Base-by-base conservation (phyloP, 2,113 vertebrate genomes). In the Anarhynchus alexandrinus region DNA sequence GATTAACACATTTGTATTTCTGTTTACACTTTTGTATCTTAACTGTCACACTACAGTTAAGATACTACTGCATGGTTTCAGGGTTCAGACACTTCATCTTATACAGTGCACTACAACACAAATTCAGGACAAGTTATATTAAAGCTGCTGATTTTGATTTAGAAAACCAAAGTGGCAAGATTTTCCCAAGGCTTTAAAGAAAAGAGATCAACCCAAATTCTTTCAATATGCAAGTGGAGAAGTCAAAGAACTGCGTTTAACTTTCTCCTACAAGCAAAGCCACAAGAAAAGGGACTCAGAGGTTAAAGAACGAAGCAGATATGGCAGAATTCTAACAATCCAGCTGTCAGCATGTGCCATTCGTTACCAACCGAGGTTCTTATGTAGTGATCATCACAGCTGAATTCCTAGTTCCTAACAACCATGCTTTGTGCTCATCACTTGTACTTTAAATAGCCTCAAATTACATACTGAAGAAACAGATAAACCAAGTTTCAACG, bases 51-150 rank as follows among this genome's bases (percentile, higher is more conserved):
- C 7, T n/a, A n/a, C n/a, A n/a, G n/a, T n/a, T n/a, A n/a, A n/a
- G n/a, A n/a, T n/a, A n/a, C n/a, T 54, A 29, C 25, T 4, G 9
- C 43, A 58, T 2, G 9, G 15, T 61, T 36, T 10, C 8, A 79
- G 58, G 10, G 15, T 62, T 73, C 45, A 74, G 27, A 45, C 4
- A 25, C 6, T 29, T 38, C 20, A 34, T 2, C 25, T 59, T n/a
- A 70, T 1, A 52, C 6, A n/a, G 5, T 0, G 12, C 7, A 23
- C 49, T 30, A 5, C 0, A 58, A 54, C 67, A 70, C 54, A 62
- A 88, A 71, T 26, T 52, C 29, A 27, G 42, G 70, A 67, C 9
- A 29, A 49, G 20, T 10, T 47, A 6, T 1, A 43, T 16, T 23
- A 30, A 87, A 94, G 40, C 12, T 71, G 11, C 12, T 4, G 3